phyloP scores from a whole-genome alignment of 2,113 vertebrate species.

The Conger conger region DNA sequence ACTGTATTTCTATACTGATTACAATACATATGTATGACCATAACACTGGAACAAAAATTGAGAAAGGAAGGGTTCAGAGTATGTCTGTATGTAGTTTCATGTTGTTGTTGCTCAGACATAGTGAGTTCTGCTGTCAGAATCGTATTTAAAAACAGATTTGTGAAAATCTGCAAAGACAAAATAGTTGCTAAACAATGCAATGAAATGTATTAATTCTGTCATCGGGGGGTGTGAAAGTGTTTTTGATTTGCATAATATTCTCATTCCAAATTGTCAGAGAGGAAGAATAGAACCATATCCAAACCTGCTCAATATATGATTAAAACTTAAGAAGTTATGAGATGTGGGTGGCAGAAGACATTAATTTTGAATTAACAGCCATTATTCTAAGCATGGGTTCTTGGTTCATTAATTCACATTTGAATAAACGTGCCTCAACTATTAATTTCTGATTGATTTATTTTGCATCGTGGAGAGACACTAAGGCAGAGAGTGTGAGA shows the following conservation, averaged over 20 bases:
- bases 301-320: too few relatives aligned
- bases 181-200: background rate
- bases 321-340: background rate
- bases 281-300: background rate
- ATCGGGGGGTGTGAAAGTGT: background rate
- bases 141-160: background rate
- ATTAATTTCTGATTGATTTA: slow-evolving; percentile 16
- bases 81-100: background rate
- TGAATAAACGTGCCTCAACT: slow-evolving; percentile 20
- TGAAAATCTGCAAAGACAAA: slow-evolving; percentile 16
- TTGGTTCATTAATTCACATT: slow-evolving; percentile 13
- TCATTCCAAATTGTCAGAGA: background rate
- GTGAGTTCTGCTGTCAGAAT: background rate
- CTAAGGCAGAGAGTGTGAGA: background rate
- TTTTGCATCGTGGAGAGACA: background rate
- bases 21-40: background rate
- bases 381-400: background rate
- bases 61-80: background rate
- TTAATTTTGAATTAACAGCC: background rate
- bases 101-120: background rate
- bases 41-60: background rate
- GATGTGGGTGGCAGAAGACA: background rate
- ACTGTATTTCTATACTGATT: background rate
- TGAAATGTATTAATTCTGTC: slow-evolving; percentile 23
- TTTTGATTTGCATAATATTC: slow-evolving; percentile 30